phyloP scores from a whole-genome alignment of 2,888 invertebrate genomes.

The Monopis laevigella region DNA sequence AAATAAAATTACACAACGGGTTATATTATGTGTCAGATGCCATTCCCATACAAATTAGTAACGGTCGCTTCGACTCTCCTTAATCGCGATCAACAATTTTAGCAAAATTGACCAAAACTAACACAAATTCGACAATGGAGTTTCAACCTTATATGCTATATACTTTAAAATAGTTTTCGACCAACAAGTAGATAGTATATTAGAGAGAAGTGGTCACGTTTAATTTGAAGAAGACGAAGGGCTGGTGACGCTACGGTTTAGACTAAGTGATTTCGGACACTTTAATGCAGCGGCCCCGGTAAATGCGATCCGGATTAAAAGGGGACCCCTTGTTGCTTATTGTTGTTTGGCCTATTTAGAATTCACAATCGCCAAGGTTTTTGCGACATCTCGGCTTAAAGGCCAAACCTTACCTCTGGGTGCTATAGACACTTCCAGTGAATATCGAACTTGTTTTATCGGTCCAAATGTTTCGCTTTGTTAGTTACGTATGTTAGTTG shows the following conservation, averaged over 20 bases:
- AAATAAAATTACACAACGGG: constrained; percentile 11
- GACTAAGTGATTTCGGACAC: constrained; percentile 14
- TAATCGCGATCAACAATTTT: constrained; percentile 30
- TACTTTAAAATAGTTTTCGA: background rate
- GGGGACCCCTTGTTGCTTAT: constrained; percentile 13
- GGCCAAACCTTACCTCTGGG: background rate
- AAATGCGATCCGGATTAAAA: constrained; percentile 12
- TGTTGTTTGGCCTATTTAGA: constrained; percentile 13
- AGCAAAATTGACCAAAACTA: background rate
- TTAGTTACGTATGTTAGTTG: no score
- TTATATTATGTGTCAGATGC: constrained; percentile 2
- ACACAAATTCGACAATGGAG: background rate
- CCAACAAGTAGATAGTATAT: background rate
- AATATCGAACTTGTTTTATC: no score
- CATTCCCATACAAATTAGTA: constrained; percentile 35
- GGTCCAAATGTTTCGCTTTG: no score
- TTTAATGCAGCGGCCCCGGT: constrained; percentile 12
- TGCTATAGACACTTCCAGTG: no score
- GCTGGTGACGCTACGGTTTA: background rate
- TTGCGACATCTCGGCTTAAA: constrained; percentile 11
- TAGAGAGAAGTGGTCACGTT: constrained; percentile 4
- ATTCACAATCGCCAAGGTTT: constrained; percentile 12
- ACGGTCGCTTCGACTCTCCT: constrained; percentile 41
- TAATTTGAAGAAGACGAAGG: constrained; percentile 7
- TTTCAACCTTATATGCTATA: background rate